These are phyloP conservation scores for Synergus gifuensis DNA, from an alignment of 2,888 invertebrate species.

Conservation along the genomic window DNA sequence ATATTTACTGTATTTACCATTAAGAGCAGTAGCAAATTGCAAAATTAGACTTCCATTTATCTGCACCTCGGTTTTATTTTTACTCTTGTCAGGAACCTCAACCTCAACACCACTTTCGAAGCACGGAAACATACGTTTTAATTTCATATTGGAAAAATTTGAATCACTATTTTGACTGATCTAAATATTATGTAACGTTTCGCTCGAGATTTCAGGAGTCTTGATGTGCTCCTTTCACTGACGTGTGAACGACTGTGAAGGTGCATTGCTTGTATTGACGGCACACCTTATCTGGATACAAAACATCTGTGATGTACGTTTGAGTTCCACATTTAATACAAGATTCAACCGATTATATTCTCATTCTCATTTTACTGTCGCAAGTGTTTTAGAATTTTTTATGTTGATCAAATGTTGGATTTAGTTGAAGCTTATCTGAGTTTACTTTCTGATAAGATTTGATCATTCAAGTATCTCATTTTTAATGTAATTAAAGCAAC, in stretches of 20 bases:
- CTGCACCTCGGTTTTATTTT: background rate
- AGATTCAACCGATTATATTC: background rate
- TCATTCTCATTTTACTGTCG: background rate
- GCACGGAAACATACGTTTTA: constrained; percentile 2
- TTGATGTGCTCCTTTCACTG: constrained; percentile 30
- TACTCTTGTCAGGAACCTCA: background rate
- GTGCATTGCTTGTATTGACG: background rate
- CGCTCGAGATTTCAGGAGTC: background rate
- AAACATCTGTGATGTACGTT: constrained; percentile 1
- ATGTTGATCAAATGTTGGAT: background rate
- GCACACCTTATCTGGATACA: constrained; percentile 20
- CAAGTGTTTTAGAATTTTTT: background rate
- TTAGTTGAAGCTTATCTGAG: background rate
- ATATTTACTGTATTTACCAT: constrained; percentile 14
- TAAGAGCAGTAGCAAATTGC: constrained; percentile 26
- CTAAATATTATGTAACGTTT: background rate
- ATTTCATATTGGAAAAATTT: background rate
- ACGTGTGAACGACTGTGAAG: constrained; percentile 22
- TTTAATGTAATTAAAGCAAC: background rate
- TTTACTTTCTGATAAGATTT: constrained; percentile 7
- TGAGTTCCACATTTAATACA: background rate
- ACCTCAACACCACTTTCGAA: background rate
- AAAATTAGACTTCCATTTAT: constrained; percentile 21
- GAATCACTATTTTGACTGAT: background rate
- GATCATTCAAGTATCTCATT: background rate